Evolutionary conservation across 2,797 vertebrate genomes (phyloP), one percentile per base, ranked within the genome.

Genomic region (Remorina albescens): DNA sequence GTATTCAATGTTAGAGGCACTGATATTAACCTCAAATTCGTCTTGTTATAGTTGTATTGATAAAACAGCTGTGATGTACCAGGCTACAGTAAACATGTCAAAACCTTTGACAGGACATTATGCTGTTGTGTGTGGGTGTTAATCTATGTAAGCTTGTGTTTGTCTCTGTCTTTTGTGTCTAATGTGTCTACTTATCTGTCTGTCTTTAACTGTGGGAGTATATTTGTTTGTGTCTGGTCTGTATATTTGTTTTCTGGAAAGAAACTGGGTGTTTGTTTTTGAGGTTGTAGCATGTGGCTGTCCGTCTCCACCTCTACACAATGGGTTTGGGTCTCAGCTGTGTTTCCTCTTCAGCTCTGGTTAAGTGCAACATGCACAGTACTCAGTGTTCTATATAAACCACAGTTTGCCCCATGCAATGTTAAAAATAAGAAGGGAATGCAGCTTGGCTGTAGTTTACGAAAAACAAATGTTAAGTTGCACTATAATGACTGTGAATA

Each of bases 231-330:
- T 30, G 15, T 71, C n/a, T 54, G 30, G 21, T 75, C 36, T 75
- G 39, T 37, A 54, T 59, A 7, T 42, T 9, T 34, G 50, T 75
- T 58, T 62, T 70, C 49, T 83, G 71, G 65, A 82, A 89, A 85
- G 65, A 54, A 67, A 62, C 44, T 25, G 44, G 78, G 79, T 78
- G 83, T 80, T 81, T 81, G 76, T 88, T 89, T 84, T 88, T 39
- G 71, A 84, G 78, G 83, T 90, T 69, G 6, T 67, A 73, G 67
- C 78, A 32, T 86, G 87, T 74, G 85, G 87, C 89, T 74, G 85
- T 86, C 83, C 69, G 42, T 80, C 47, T 83, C 80, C 68, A 44
- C 69, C n/a, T 76, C 67, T 18, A 54, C 63, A 84, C 81, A 88
- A 76, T 76, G 49, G 74, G 59, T 23, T 42, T 1, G 21, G 62